phyloP scores from a whole-genome alignment of 2,113 vertebrate genomes.

The Pelodiscus sinensis region DNA sequence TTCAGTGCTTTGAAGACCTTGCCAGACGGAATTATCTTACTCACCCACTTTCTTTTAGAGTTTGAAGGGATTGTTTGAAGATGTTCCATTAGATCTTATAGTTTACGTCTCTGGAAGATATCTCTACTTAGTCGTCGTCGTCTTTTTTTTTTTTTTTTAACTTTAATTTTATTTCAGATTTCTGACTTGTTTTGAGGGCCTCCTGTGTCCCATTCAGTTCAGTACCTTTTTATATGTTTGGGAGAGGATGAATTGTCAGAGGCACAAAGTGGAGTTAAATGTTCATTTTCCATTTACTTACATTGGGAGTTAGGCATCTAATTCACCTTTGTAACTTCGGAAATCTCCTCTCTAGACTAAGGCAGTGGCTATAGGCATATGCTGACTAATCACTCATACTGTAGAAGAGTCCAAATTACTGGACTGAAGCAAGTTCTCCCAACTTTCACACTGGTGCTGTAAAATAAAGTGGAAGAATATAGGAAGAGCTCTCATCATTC shows the following conservation, averaged over 20 bases:
- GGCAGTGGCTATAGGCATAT: background rate
- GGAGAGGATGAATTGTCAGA: background rate
- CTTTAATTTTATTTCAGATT: background rate
- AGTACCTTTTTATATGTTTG: background rate
- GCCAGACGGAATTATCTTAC: background rate
- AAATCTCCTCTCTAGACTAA: background rate
- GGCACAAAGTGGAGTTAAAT: background rate
- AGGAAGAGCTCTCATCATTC: background rate
- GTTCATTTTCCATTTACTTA: background rate
- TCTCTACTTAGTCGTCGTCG: background rate
- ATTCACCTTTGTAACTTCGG: background rate
- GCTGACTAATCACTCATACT: background rate
- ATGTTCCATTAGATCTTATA: background rate
- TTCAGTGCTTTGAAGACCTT: background rate
- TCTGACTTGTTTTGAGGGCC: background rate
- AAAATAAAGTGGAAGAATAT: background rate
- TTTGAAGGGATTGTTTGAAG: background rate
- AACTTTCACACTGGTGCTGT: background rate
- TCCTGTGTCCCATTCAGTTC: background rate
- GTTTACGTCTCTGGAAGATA: background rate
- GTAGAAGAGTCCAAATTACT: background rate
- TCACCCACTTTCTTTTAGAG: background rate
- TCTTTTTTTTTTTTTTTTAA: background rate
- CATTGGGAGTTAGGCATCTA: background rate
- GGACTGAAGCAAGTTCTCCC: background rate